Conservation (phyloP, 2,888 invertebrate genomes). For the Eugnorisma glareosa region DNA sequence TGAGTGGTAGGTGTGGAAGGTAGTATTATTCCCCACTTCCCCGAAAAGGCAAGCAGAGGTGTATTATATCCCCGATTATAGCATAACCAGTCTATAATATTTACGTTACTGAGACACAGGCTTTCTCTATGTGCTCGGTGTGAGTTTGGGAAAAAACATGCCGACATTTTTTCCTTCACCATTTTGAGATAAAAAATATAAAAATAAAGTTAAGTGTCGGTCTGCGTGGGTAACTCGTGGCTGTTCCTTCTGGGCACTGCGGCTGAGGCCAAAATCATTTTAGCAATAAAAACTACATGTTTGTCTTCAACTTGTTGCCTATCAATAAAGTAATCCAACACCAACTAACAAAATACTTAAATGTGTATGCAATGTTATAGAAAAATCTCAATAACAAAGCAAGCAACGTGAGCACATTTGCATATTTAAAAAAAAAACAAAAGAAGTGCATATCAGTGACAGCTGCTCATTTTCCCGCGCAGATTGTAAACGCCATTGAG, state of each 20-base stretch:
- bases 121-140: background rate
- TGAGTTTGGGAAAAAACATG: background rate
- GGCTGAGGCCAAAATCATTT: background rate
- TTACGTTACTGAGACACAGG: background rate
- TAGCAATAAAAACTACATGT: background rate
- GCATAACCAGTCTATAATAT: background rate
- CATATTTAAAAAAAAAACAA: conserved; percentile 52
- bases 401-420: conserved; percentile 51
- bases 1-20: no score
- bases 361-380: no score
- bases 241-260: background rate
- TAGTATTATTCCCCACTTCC: background rate
- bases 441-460: conserved; percentile 49
- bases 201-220: no score
- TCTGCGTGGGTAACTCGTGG: background rate
- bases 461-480: conserved; percentile 64
- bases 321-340: background rate
- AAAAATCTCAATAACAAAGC: conserved; percentile 7
- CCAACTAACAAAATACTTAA: background rate
- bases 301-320: background rate
- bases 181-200: background rate
- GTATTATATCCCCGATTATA: background rate
- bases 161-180: background rate
- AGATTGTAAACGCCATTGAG: conserved; percentile 55
- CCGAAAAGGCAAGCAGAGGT: background rate